phyloP scores from a whole-genome alignment of 2,113 vertebrate genomes.

The Osmerus mordax region DNA sequence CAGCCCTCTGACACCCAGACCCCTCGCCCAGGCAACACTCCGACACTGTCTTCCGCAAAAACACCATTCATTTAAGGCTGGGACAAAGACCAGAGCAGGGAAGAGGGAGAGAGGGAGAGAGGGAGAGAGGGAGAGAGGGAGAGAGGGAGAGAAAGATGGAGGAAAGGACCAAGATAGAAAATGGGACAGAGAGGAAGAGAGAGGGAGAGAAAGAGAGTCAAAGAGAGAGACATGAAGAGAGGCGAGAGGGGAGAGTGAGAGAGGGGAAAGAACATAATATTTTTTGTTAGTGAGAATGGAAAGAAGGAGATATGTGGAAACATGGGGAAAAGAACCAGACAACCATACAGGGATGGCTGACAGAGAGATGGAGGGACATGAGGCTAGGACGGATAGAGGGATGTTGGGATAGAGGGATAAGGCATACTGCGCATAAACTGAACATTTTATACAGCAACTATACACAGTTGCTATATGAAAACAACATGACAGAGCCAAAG shows the following conservation, averaged over 20 bases:
- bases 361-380: neutral
- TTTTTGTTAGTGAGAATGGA: conserved; percentile 41
- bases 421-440: neutral
- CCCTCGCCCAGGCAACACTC: conserved; percentile 46
- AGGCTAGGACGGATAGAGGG: neutral
- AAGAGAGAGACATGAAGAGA: conserved; percentile 6
- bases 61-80: conserved; percentile 65
- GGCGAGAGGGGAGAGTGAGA: conserved; percentile 57
- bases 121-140: conserved; percentile 16
- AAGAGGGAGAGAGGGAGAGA: conserved; percentile 26
- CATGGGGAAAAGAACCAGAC: neutral
- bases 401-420: neutral
- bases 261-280: conserved; percentile 35
- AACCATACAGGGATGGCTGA: neutral
- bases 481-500: no score
- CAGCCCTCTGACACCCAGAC: conserved; percentile 62
- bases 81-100: conserved; percentile 38
- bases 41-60: conserved; percentile 68
- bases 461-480: no score
- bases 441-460: neutral
- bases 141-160: conserved; percentile 26
- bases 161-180: neutral
- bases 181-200: conserved; percentile 9
- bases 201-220: conserved; percentile 4
- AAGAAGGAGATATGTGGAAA: neutral